Evolutionary conservation across 2,113 vertebrate species (phyloP).

Genomic region (Sprattus sprattus): DNA sequence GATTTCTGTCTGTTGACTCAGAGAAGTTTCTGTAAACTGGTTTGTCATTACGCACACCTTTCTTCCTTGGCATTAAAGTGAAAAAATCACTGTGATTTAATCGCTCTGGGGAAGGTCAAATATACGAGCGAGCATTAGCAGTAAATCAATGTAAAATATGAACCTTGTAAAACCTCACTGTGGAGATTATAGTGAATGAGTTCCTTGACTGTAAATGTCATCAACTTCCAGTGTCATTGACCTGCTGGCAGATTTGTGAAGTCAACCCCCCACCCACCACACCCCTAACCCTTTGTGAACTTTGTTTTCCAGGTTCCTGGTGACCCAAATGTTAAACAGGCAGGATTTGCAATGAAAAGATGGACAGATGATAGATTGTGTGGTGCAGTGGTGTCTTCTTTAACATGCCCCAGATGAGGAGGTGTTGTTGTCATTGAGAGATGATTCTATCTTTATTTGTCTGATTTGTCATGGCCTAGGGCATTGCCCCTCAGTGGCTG

Average conservation of each 20-base stretch:
- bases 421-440: not conserved
- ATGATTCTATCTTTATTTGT: not conserved
- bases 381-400: not conserved
- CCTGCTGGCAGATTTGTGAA: conserved; percentile 9
- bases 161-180: conserved; percentile 7
- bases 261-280: not conserved
- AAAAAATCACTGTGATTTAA: not conserved
- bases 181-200: not conserved
- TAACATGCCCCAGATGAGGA: not conserved
- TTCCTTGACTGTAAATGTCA: conserved; percentile 7
- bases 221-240: not conserved
- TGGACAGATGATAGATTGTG: not conserved
- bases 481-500: not conserved
- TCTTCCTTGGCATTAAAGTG: not conserved
- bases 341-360: not conserved
- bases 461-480: not conserved
- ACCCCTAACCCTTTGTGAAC: not conserved
- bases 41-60: not conserved
- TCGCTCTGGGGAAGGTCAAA: conserved; percentile 1
- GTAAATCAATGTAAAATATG: conserved; percentile 11
- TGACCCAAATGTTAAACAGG: not conserved
- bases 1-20: not conserved
- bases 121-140: conserved; percentile 7
- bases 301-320: not conserved
- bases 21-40: not conserved